Conservation (phyloP, 2,888 invertebrate species). For the Platypus cylindrus region DNA sequence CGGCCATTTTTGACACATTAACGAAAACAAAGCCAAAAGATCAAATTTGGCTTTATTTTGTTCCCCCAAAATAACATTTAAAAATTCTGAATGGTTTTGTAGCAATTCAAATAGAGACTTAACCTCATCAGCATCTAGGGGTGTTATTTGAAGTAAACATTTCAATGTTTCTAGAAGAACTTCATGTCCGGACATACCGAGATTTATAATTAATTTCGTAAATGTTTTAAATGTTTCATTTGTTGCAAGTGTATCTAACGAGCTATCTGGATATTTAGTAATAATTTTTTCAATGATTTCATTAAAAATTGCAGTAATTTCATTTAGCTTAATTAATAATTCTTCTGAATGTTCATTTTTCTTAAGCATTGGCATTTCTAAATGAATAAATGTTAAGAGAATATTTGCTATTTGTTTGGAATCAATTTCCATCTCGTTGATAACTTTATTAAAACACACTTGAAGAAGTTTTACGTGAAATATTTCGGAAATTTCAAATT, state of each 20-base stretch:
- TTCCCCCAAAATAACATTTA: slow-evolving; percentile 55
- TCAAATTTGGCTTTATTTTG: slow-evolving; percentile 29
- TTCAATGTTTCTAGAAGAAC: slow-evolving; percentile 37
- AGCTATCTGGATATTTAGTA: slow-evolving; percentile 8
- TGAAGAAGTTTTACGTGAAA: slow-evolving; percentile 46
- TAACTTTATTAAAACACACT: slow-evolving; percentile 41
- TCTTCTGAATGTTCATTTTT: slow-evolving; percentile 23
- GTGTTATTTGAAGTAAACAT: slow-evolving; percentile 39
- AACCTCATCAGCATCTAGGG: slow-evolving; percentile 37
- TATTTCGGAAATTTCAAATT: slow-evolving; percentile 47
- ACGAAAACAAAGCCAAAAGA: slow-evolving; percentile 50
- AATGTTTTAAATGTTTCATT: slow-evolving; percentile 46
- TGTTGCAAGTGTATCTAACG: slow-evolving; percentile 22
- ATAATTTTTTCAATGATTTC: slow-evolving; percentile 16
- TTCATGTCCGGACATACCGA: slow-evolving; percentile 37
- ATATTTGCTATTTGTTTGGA: slow-evolving; percentile 40
- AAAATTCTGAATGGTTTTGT: slow-evolving; percentile 63
- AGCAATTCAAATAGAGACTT: slow-evolving; percentile 58
- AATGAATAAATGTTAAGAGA: slow-evolving; percentile 42
- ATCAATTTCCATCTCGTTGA: slow-evolving; percentile 29
- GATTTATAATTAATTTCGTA: slow-evolving; percentile 52
- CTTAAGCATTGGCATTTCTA: slow-evolving; percentile 40
- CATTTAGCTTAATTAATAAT: slow-evolving; percentile 17
- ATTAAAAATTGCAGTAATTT: slow-evolving; percentile 19
- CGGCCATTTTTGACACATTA: slow-evolving; percentile 49